Evolutionary conservation across 2,888 invertebrate species (phyloP), one percentile per base, ranked within the genome.

Genomic region (Tiphia femorata): DNA sequence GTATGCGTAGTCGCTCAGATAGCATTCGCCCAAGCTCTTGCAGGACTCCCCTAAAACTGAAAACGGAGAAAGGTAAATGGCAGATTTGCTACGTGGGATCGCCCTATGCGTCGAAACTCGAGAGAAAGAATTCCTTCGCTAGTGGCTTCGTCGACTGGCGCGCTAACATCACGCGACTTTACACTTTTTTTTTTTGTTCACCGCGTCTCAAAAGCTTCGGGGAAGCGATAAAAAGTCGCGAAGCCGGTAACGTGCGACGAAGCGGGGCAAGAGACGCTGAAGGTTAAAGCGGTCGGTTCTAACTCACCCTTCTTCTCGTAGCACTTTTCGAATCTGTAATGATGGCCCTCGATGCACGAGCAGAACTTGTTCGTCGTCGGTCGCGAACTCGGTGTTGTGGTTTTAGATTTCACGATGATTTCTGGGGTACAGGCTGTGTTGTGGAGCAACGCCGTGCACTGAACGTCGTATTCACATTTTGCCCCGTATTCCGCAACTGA

Each of bases 41-140:
- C 77, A 79, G 8, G 37, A 38, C 44, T 70, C 69, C 1, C 67
- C 72, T n/a, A 77, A 58, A 54, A 53, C 79, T 78, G 50, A 27
- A 59, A 58, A 33, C 25, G 25, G n/a, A n/a, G n/a, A n/a, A n/a
- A n/a, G n/a, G n/a, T n/a, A n/a, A n/a, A n/a, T n/a, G n/a, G n/a
- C n/a, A n/a, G n/a, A n/a, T n/a, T n/a, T n/a, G n/a, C n/a, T n/a
- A n/a, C n/a, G n/a, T n/a, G n/a, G n/a, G n/a, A n/a, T n/a, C n/a
- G n/a, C n/a, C n/a, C n/a, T n/a, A n/a, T n/a, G n/a, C n/a, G n/a
- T n/a, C n/a, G n/a, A n/a, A n/a, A n/a, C n/a, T n/a, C n/a, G n/a
- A n/a, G n/a, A n/a, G n/a, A n/a, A n/a, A n/a, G n/a, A n/a, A n/a
- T n/a, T n/a, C n/a, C n/a, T n/a, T n/a, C n/a, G n/a, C n/a, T n/a